Evolutionary conservation across 2,888 invertebrate genomes (phyloP), one percentile per base, ranked within the genome.

Genomic region (Choreutis nemorana): DNA sequence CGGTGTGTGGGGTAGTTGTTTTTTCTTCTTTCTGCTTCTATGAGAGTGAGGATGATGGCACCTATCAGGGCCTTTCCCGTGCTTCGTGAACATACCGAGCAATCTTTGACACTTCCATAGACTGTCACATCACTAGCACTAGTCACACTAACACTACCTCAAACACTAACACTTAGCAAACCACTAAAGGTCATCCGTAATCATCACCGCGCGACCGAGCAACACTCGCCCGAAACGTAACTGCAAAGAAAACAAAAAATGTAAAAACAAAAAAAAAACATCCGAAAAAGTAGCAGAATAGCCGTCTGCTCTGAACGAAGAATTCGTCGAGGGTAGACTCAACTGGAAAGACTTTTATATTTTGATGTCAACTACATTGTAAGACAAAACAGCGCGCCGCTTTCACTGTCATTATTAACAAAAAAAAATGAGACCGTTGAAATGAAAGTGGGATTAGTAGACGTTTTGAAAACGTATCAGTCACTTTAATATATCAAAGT

Each of bases 51-150:
- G 55, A 46, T 64, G 67, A 33, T 57, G 62, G 63, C 77, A 73
- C 72, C 77, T 61, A 75, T 77, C 72, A 49, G 70, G 68, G 63
- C 70, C 57, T 65, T 66, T 68, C 57, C 62, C 62, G 72, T 73
- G 65, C 60, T 72, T 77, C 59, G 78, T 75, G 55, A 78, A 78
- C 78, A 78, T 78, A 62, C 70, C 78, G 77, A 67, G 56, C 49
- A 52, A 48, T 59, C 59, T 62, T 57, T 55, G 60, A 62, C 64
- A 60, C 61, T 63, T 68, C 70, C 73, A 73, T 73, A 61, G 55
- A 68, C 62, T 55, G 65, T 75, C 73, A 77, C 75, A 73, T 72
- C 75, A 72, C 72, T 68, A 48, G 45, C 57, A 65, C 55, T 36
- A 26, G 14, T 28, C 25, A 29, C 24, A 15, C 30, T 28, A 29